phyloP scores from a whole-genome alignment of 1,140 invertebrate species.

The Aphis gossypii region DNA sequence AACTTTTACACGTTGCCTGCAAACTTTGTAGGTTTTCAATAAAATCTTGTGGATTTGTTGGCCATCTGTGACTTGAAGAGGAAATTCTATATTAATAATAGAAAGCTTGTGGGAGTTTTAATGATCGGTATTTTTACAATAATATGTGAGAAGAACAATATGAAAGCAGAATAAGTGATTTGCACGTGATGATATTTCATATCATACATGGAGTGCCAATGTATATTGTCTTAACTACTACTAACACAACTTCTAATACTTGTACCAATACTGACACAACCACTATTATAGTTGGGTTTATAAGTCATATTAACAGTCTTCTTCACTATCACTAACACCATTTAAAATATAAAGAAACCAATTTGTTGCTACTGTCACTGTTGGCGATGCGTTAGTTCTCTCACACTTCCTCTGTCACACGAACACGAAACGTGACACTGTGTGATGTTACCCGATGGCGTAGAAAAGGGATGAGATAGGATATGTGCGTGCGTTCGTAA shows the following conservation, averaged over 20 bases:
- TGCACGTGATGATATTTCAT: background rate
- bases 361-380: background rate
- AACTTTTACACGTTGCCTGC: background rate
- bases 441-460: background rate
- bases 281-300: constrained; percentile 1
- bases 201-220: background rate
- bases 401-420: background rate
- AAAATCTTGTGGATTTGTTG: background rate
- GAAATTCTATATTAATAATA: background rate
- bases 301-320: constrained; percentile 6
- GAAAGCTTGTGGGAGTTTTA: background rate
- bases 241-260: background rate
- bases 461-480: background rate
- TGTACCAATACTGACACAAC: background rate
- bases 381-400: background rate
- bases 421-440: background rate
- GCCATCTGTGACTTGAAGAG: background rate
- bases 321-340: background rate
- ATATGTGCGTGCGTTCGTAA: background rate
- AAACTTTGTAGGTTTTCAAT: constrained; percentile 23
- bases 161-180: background rate
- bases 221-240: background rate
- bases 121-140: background rate
- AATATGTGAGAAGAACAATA: background rate
- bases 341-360: background rate